phyloP scores from a whole-genome alignment of 1,140 invertebrate genomes.

The Pseudomyrmex cubaensis region DNA sequence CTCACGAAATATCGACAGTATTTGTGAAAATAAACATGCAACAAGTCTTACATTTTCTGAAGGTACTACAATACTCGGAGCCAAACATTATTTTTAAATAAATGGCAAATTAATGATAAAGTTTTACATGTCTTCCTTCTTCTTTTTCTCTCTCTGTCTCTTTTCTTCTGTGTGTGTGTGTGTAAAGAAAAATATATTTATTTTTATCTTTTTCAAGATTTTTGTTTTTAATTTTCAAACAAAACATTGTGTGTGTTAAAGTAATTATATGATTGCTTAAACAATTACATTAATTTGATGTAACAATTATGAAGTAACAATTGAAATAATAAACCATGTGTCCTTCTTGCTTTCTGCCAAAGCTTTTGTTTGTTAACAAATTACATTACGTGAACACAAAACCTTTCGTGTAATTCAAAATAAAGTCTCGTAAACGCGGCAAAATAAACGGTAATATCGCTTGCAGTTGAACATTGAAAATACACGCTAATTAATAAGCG shows the following conservation, averaged over 20 bases:
- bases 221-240: too few relatives aligned
- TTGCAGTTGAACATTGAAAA: background rate
- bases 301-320: too few relatives aligned
- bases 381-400: background rate
- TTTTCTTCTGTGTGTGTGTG: too few relatives aligned
- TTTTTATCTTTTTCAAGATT: background rate
- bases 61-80: background rate
- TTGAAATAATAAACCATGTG: constrained; percentile 11
- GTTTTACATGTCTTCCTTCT: background rate
- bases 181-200: too few relatives aligned
- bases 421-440: background rate
- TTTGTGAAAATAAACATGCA: constrained; percentile 30
- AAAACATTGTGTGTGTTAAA: background rate
- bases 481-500: constrained; percentile 34
- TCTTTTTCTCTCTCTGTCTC: too few relatives aligned
- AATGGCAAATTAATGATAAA: background rate
- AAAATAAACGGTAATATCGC: background rate
- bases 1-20: background rate
- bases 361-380: background rate
- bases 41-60: background rate
- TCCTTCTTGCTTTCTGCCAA: background rate
- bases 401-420: background rate
- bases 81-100: background rate
- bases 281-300: too few relatives aligned
- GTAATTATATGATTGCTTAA: constrained; percentile 13